These are phyloP conservation scores for Euplexia lucipara DNA, from an alignment of 2,888 invertebrate genomes.

Conservation along the genomic window DNA sequence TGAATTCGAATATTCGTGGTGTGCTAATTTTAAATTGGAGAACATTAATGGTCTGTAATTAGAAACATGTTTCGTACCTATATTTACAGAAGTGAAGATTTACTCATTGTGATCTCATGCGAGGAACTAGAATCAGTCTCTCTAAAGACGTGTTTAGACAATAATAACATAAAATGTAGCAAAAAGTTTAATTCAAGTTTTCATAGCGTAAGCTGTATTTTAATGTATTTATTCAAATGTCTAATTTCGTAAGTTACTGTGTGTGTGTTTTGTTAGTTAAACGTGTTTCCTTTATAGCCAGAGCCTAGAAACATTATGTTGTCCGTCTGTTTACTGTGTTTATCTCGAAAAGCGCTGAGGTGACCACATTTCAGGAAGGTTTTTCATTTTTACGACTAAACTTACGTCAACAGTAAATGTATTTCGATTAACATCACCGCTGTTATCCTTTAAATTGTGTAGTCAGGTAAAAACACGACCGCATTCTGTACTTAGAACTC, in stretches of 20 bases:
- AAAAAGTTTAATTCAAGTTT: neutral
- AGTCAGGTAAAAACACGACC: neutral
- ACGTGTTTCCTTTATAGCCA: constrained; percentile 11
- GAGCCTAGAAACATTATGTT: neutral
- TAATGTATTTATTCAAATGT: constrained; percentile 9
- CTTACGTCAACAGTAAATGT: neutral
- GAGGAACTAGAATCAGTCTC: neutral
- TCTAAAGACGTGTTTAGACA: neutral
- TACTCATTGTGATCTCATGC: constrained; percentile 7
- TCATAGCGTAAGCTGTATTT: neutral
- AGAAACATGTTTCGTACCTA: constrained; percentile 21
- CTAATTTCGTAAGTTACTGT: too few relatives aligned
- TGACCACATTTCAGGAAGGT: neutral
- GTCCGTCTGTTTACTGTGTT: neutral
- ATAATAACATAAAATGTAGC: too few relatives aligned
- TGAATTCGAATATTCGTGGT: constrained; percentile 28
- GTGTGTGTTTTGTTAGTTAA: too few relatives aligned
- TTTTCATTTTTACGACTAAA: too few relatives aligned
- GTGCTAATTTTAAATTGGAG: constrained; percentile 43
- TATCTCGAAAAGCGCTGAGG: neutral
- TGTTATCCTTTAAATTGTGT: neutral
- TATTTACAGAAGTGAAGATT: constrained; percentile 9
- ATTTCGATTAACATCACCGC: neutral
- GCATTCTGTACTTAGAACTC: neutral
- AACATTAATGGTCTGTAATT: constrained; percentile 26